These are phyloP conservation scores for Pseudomyrmex pallidus DNA, from an alignment of 1,140 invertebrate genomes.

Conservation along the genomic window DNA sequence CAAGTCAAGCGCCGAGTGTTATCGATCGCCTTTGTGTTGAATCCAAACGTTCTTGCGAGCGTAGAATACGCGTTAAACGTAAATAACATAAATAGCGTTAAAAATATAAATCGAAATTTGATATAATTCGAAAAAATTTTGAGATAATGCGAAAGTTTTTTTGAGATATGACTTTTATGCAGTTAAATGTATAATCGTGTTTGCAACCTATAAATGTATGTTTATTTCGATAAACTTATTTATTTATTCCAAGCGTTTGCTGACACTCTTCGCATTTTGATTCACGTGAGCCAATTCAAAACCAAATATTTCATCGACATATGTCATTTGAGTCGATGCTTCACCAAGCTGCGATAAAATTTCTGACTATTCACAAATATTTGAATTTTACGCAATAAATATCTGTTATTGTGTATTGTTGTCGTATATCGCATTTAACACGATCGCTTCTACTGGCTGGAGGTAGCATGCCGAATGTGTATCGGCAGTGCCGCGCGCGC, in stretches of 20 bases:
- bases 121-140: constrained; percentile 35
- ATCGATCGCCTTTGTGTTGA: constrained; percentile 20
- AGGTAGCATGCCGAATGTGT: constrained; percentile 12
- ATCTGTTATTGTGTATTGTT: constrained; percentile 36
- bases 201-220: no score
- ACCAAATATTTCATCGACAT: constrained; percentile 42
- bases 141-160: constrained; percentile 24
- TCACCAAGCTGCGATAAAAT: constrained; percentile 37
- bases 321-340: constrained; percentile 27
- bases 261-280: not conserved
- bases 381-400: constrained; percentile 52
- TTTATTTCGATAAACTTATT: no score
- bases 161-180: constrained; percentile 30
- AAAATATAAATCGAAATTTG: not conserved
- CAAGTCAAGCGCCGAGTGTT: constrained; percentile 8
- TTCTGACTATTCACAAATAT: constrained; percentile 26
- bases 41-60: constrained; percentile 8
- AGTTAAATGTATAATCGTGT: constrained; percentile 4
- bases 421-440: constrained; percentile 41
- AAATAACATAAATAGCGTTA: no score
- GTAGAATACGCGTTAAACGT: not conserved
- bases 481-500: constrained; percentile 2
- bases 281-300: constrained; percentile 23
- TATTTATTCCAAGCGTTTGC: not conserved
- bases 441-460: constrained; percentile 20